Evolutionary conservation across 37 sponge, comb jelly and placozoan genomes (phyloP).

Genomic region (Petrosia ficiformis): DNA sequence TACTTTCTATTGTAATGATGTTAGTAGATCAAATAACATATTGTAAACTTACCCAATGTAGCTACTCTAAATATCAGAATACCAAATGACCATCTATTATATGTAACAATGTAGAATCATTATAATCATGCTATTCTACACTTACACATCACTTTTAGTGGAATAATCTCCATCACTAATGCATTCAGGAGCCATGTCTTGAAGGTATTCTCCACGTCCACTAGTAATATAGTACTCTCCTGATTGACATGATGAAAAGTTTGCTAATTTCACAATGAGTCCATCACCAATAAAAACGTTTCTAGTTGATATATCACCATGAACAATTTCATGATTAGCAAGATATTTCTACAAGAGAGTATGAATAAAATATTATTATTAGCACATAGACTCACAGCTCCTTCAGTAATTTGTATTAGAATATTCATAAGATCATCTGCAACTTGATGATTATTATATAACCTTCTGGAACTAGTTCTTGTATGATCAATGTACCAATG

Average conservation of each 20-base stretch:
- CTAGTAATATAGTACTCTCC: constrained; percentile 71
- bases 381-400: constrained; percentile 37
- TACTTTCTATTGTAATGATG: background rate
- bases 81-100: constrained; percentile 73
- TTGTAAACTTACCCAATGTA: constrained; percentile 33
- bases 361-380: background rate
- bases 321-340: constrained; percentile 51
- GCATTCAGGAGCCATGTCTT: constrained; percentile 78
- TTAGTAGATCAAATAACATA: background rate
- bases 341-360: constrained; percentile 42
- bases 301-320: constrained; percentile 60
- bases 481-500: constrained; percentile 55
- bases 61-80: constrained; percentile 54
- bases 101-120: background rate
- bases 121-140: background rate
- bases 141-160: constrained; percentile 72
- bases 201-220: constrained; percentile 55
- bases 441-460: constrained; percentile 34
- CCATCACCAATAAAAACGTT: constrained; percentile 53
- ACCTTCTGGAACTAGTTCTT: constrained; percentile 6
- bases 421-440: constrained; percentile 52
- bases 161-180: constrained; percentile 54
- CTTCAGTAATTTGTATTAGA: constrained; percentile 55
- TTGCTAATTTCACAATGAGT: constrained; percentile 59
- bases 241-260: constrained; percentile 60